Base-by-base conservation (phyloP, 2,113 vertebrate genomes). In the Phalacrocorax brasilianus region DNA sequence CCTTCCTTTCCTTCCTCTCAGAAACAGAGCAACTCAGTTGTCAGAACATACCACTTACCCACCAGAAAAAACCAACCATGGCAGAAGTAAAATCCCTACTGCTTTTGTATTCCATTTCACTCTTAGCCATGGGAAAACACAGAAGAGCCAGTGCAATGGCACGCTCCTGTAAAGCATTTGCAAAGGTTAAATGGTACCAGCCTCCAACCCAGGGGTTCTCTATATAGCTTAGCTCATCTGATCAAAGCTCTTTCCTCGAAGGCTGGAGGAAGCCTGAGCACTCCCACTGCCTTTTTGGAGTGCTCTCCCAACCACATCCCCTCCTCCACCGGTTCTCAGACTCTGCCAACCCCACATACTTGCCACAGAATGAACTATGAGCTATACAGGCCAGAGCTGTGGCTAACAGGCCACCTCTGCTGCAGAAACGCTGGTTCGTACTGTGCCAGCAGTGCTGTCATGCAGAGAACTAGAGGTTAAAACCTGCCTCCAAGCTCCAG, bases 1-100 rank as follows among this genome's bases (percentile, higher is more conserved):
- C 66, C 66, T 93, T 88, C 85, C 88, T 78, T 81, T 81, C 65
- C 61, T 67, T 75, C 56, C 62, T 78, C 61, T 75, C 12, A 38
- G 50, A 50, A 71, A 52, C 30, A 76, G 11, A 76, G 40, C 67
- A 80, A 73, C 35, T 70, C 61, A 26, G 18, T 59, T 65, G 9
- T 73, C 65, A 58, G 42, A 87, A 67, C 2, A 0, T 30, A 66
- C 33, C 13, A 44, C 47, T 55, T 23, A 35, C 1, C 26, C 7
- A 26, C 49, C 28, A 33, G 52, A 91, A 91, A 70, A 30, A 6
- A 4, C 52, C 5, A 56, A 6, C 15, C 55, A 27, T 2, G 5
- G 33, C 70, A 65, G 50, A 85, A 61, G 67, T 90, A 32, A 92
- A 32, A 32, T 49, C 38, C 62, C 38, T 50, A 0, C 6, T 59